phyloP scores from a whole-genome alignment of 2,888 invertebrate genomes.

The Cetonia aurata region DNA sequence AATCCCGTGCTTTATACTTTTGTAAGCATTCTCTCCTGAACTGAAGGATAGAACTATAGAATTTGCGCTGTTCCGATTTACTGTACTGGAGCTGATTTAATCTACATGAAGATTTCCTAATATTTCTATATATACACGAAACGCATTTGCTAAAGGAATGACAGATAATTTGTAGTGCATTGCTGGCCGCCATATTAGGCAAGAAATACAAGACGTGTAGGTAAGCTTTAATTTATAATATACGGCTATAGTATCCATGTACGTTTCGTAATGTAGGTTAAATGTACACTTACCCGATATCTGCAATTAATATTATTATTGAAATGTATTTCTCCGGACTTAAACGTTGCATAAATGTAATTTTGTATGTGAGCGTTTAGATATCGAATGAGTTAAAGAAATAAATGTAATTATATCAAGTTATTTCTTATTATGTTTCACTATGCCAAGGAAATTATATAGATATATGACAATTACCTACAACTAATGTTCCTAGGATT shows the following conservation, averaged over 20 bases:
- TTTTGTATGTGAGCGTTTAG: slow-evolving; percentile 3
- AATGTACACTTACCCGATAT: slow-evolving; percentile 28
- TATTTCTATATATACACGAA: slow-evolving; percentile 22
- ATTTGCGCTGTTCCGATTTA: slow-evolving; percentile 20
- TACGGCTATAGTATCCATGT: neutral
- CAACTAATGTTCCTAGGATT: too few species aligned
- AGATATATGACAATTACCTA: too few species aligned
- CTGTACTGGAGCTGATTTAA: slow-evolving; percentile 33
- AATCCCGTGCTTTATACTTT: neutral
- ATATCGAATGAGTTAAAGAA: too few species aligned
- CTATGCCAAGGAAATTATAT: neutral
- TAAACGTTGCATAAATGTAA: slow-evolving; percentile 18
- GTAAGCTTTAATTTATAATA: slow-evolving; percentile 29
- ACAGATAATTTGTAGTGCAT: slow-evolving; percentile 30
- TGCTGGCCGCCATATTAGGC: slow-evolving; percentile 30
- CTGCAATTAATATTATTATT: slow-evolving; percentile 35
- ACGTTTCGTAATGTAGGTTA: slow-evolving; percentile 34
- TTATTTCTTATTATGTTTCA: too few species aligned
- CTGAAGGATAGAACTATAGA: neutral
- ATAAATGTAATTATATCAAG: too few species aligned
- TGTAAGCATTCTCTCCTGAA: slow-evolving; percentile 2
- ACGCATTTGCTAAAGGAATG: slow-evolving; percentile 34
- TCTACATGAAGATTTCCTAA: slow-evolving; percentile 36
- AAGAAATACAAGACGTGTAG: slow-evolving; percentile 28
- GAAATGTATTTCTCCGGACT: slow-evolving; percentile 12